Base-by-base conservation (phyloP, 1,140 invertebrate genomes). In the Manduca sexta region DNA sequence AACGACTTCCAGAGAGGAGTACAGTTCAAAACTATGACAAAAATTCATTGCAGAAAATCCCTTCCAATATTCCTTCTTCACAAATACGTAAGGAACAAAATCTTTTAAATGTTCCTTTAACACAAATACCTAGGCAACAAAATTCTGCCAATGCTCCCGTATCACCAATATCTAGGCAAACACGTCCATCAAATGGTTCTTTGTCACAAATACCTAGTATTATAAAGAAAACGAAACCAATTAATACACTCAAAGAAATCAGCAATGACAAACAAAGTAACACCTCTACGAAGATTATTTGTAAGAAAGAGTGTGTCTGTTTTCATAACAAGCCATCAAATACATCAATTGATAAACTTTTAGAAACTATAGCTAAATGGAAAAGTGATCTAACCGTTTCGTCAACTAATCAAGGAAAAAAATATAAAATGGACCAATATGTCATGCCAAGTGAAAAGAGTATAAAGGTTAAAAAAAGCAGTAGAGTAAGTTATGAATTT, bases 301-400 rank as follows among this genome's bases (percentile, higher is more conserved):
- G 75, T 42, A 47, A 49, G 13, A 72, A 48, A 31, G 48, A 64
- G 10, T 73, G 74, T 49, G 49, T 48, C 35, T 82, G 81, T 65
- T 81, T 82, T 35, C 59, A 84, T 59, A 78, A 76, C 64, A 43
- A 56, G 18, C 78, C 81, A 17, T 82, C 81, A 34, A 78, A 66
- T 41, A 71, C 66, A 11, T 84, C 81, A 6, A 64, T 84, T 30
- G 62, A 84, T 54, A 71, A 64, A 35, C 48, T 81, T 21, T 59
- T 84, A 38, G 60, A 69, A 42, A 68, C 48, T 15, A 64, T 82
- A 42, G 52, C 56, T 29, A 73, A 63, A 47, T 74, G 68, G 62
- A 72, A 69, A 50, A 52, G 41, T 45, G 54, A 63, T 29, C 56
- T 54, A 33, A 44, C 16, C 15, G 18, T 37, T 53, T 16, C 54